Percentiles rank a stretch among this genome's conserved stretches.
Conservation (phyloP, 2,888 invertebrate genomes). For the Syritta pipiens region DNA sequence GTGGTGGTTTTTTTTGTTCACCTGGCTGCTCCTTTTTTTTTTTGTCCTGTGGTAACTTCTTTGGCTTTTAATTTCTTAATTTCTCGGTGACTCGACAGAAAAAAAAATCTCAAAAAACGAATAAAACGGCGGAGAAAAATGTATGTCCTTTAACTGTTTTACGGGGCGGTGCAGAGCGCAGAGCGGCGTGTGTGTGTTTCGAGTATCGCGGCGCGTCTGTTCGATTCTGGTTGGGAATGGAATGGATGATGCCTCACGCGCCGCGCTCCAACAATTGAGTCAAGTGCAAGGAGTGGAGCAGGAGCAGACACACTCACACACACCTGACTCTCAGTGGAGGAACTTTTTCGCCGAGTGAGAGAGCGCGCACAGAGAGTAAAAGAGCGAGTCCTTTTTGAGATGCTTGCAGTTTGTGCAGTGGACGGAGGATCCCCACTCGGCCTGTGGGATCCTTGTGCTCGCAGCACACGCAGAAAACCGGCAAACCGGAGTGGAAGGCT, state of each 20-base stretch:
- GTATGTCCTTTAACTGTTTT: conserved; percentile 43
- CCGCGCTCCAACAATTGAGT: conserved; percentile 62
- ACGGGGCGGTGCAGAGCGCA: conserved; percentile 2
- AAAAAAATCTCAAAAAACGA: conserved; percentile 30
- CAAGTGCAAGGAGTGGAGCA: conserved; percentile 67
- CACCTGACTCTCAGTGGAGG: conserved; percentile 52
- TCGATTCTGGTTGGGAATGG: conserved; percentile 40
- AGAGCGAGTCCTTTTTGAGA: conserved; percentile 3
- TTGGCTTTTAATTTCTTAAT: conserved; percentile 59
- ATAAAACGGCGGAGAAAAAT: conserved; percentile 23
- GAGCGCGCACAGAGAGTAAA: conserved; percentile 31
- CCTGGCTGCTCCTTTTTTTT: conserved; percentile 60
- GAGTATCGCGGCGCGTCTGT: conserved; percentile 37
- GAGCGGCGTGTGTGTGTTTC: conserved; percentile 27
- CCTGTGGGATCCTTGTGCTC: not conserved
- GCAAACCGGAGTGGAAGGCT: conserved; percentile 41
- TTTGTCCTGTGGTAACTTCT: not conserved
- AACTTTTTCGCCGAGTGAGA: conserved; percentile 52
- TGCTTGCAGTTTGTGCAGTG: too few species aligned
- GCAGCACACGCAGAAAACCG: conserved; percentile 48
- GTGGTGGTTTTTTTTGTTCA: conserved; percentile 8
- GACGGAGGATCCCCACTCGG: too few species aligned
- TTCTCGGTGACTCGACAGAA: conserved; percentile 22
- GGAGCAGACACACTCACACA: conserved; percentile 56
- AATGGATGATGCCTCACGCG: conserved; percentile 53